Evolutionary conservation across 2,888 invertebrate species (phyloP).

Genomic region (Desoria tigrina): DNA sequence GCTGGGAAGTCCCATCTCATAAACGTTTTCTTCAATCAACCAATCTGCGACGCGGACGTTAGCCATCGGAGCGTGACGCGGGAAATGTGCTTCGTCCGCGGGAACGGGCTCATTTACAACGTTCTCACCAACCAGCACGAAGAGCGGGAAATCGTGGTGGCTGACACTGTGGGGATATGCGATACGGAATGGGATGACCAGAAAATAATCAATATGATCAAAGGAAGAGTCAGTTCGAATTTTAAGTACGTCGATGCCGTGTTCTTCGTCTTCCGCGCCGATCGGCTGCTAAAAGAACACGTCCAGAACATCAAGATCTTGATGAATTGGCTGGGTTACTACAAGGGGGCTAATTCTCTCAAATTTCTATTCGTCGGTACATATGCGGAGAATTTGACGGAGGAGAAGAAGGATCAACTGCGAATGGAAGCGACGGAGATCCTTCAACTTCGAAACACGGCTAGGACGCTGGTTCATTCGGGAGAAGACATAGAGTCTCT

Average conservation of each 20-base stretch:
- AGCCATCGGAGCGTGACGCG: constrained; percentile 26
- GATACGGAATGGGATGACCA: constrained; percentile 25
- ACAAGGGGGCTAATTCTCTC: neutral
- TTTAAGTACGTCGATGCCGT: constrained; percentile 22
- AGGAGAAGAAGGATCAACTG: neutral
- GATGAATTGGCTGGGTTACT: constrained; percentile 17
- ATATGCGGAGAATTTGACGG: constrained; percentile 9
- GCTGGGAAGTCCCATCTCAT: constrained; percentile 26
- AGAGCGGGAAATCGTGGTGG: constrained; percentile 15
- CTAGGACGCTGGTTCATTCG: neutral
- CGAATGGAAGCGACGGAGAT: constrained; percentile 9
- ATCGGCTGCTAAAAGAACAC: constrained; percentile 14
- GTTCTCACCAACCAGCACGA: neutral
- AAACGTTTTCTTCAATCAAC: constrained; percentile 28
- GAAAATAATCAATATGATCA: constrained; percentile 15
- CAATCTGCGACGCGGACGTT: constrained; percentile 18
- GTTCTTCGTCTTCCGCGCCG: constrained; percentile 15
- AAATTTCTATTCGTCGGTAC: constrained; percentile 20
- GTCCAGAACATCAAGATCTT: constrained; percentile 9
- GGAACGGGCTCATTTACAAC: constrained; percentile 20
- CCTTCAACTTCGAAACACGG: neutral
- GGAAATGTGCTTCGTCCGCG: constrained; percentile 24
- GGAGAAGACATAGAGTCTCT: constrained; percentile 5
- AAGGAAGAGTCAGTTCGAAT: constrained; percentile 20
- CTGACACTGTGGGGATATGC: constrained; percentile 25